Conservation (phyloP, 2,113 vertebrate species). For the Cephalopterus ornatus region DNA sequence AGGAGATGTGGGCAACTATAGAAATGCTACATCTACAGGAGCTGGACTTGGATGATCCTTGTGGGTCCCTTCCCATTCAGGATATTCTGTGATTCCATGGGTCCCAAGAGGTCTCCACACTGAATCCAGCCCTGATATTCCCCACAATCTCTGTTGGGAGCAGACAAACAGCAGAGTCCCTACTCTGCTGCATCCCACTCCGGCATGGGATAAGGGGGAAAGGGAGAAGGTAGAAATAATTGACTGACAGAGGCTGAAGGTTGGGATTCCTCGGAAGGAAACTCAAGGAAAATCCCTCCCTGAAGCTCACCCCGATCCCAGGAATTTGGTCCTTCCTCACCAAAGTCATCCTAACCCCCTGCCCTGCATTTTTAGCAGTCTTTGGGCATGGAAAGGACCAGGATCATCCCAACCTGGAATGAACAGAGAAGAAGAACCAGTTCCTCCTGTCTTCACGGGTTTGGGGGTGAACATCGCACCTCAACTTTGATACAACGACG, state of each 20-base stretch:
- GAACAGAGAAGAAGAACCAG: not conserved
- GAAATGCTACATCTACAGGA: not conserved
- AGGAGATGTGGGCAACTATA: not conserved
- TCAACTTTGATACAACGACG: not conserved
- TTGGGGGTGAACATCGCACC: accelerated
- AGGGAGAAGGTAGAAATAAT: not conserved
- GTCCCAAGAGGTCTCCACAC: not conserved
- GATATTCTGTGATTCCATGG: not conserved
- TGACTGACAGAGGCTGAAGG: not conserved
- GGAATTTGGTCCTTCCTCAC: not conserved
- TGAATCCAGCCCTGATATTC: not conserved
- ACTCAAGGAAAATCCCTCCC: not conserved
- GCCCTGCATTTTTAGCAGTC: accelerated
- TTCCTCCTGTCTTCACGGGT: not conserved
- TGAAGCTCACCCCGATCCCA: not conserved
- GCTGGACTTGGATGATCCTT: accelerated
- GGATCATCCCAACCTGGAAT: not conserved
- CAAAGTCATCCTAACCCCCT: not conserved
- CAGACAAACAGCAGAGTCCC: not conserved
- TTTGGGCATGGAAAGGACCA: not conserved
- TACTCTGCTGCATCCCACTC: accelerated
- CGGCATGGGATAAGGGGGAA: not conserved
- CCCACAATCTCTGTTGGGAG: accelerated
- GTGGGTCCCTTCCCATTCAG: not conserved
- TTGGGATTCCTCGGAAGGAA: not conserved